Evolutionary conservation across 2,888 invertebrate genomes (phyloP).

Genomic region (Trileptium ribeirensis): DNA sequence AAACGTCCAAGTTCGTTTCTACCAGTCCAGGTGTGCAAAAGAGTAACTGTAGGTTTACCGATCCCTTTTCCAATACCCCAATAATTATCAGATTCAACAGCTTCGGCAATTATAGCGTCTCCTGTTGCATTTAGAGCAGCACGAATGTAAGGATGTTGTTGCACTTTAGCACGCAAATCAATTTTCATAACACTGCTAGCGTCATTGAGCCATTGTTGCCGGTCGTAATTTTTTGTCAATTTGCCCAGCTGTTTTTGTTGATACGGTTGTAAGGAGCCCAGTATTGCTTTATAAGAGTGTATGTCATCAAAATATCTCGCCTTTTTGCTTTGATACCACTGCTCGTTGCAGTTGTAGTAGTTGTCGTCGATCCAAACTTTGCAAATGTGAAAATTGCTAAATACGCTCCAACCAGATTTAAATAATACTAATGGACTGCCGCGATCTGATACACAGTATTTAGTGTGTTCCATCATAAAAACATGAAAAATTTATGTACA

Average conservation of each 20-base stretch:
- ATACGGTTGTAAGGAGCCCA: background rate
- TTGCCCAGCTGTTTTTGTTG: background rate
- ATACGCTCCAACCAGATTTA: background rate
- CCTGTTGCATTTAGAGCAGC: background rate
- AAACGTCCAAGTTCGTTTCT: background rate
- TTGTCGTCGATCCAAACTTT: background rate
- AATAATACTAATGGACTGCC: background rate
- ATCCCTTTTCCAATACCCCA: background rate
- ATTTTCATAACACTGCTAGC: background rate
- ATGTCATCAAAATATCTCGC: background rate
- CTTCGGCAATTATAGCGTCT: background rate
- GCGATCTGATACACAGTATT: too few species aligned
- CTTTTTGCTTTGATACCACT: background rate
- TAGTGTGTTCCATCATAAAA: background rate
- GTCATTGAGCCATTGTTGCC: background rate
- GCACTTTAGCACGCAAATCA: background rate
- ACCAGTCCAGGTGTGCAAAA: background rate
- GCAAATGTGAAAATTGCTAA: background rate
- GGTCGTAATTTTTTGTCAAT: background rate
- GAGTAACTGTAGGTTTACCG: background rate
- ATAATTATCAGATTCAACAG: background rate
- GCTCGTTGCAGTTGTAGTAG: background rate
- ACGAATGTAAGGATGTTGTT: background rate
- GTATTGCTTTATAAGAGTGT: background rate
- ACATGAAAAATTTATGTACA: too few species aligned